phyloP scores from a whole-genome alignment of 2,888 invertebrate genomes.

The Periphyllus acericola region DNA sequence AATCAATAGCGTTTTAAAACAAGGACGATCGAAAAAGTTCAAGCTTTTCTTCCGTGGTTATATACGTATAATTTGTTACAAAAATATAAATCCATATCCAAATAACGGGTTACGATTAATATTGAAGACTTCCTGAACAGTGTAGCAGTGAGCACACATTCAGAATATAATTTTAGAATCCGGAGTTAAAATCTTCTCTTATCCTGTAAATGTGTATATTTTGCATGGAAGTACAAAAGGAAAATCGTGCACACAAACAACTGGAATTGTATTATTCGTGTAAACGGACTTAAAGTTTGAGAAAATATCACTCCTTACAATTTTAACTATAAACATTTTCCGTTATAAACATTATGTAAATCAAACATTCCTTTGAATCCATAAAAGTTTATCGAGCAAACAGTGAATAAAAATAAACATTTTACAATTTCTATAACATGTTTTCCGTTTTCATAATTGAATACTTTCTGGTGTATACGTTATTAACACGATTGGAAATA shows the following conservation, averaged over 20 bases:
- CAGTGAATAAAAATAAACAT: slow-evolving; percentile 19
- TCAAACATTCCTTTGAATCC: neutral
- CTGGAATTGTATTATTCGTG: neutral
- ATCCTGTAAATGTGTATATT: neutral
- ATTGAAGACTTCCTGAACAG: neutral
- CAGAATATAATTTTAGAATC: neutral
- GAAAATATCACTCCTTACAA: neutral
- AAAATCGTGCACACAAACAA: neutral
- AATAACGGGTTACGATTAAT: neutral
- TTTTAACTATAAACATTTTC: slow-evolving; percentile 8
- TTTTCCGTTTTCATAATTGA: slow-evolving; percentile 17
- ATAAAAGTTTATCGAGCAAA: slow-evolving; percentile 21
- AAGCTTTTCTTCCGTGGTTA: neutral
- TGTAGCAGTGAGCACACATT: neutral
- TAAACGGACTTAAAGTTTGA: neutral
- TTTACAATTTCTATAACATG: slow-evolving; percentile 13
- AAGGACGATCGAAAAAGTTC: neutral
- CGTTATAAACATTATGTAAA: slow-evolving; percentile 16
- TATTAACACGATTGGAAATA: slow-evolving; percentile 24
- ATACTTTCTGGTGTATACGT: neutral
- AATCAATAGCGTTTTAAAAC: neutral
- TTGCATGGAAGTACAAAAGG: neutral
- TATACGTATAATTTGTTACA: neutral
- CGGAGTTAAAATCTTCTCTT: neutral
- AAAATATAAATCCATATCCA: neutral